Evolutionary conservation across 2,888 invertebrate species (phyloP), one percentile per base, ranked within the genome.

Genomic region (Allacma fusca): DNA sequence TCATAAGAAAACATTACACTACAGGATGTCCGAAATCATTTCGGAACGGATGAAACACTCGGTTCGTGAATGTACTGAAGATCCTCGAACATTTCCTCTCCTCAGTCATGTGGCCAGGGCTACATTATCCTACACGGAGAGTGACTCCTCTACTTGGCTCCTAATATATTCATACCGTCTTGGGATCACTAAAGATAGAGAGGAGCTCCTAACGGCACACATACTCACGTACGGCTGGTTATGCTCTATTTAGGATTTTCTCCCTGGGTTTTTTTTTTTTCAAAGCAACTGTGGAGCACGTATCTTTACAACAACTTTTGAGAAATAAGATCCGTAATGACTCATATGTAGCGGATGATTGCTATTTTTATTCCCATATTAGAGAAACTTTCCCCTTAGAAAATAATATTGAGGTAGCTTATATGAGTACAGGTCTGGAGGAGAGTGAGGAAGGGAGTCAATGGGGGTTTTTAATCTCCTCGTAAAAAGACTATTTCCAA

Each of bases 21-120:
- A 75, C 79, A 76, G 76, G 74, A 74, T 76, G 76, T 79, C 76
- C 79, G 76, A 71, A 71, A 59, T 59, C 57, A 59, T 71, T 71
- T 77, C 67, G 74, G 77, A 79, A 57, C 71, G 76, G 78, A 78
- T 76, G 78, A 75, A 73, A 69, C 78, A 78, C 75, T 78, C 78
- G 50, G 68, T 44, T 71, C 64, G 34, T 76, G 76, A 76, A 67
- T 76, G 68, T 71, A 59, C 71, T 73, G 68, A 65, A 62, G 72
- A 68, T 72, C 76, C 72, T 76, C 59, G 29, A 68, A 72, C 75
- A 73, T 76, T 78, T 78, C 78, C 78, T 78, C 68, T 34, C 34
- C 9, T 9, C 34, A 7, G 4, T n/a, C n/a, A n/a, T n/a, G n/a
- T n/a, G n/a, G n/a, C n/a, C n/a, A n/a, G n/a, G n/a, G n/a, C n/a